These are phyloP conservation scores for Scytalopus superciliaris DNA, from an alignment of 2,113 vertebrate species.

Conservation along the genomic window DNA sequence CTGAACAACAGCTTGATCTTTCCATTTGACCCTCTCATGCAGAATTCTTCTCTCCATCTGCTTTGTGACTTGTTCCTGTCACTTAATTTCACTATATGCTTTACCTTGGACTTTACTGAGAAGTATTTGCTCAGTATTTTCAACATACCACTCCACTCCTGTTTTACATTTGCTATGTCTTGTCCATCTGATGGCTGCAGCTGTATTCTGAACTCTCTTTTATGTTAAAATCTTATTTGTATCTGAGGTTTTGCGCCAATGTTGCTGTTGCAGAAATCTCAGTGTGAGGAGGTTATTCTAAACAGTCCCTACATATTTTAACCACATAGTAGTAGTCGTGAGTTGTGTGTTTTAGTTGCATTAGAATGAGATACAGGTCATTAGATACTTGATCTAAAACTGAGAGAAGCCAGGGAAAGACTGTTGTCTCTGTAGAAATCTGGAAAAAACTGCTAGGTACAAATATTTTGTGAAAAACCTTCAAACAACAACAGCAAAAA, in stretches of 20 bases:
- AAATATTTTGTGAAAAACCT: background rate
- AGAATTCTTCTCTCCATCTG: background rate
- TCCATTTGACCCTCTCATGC: background rate
- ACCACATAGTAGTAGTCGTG: background rate
- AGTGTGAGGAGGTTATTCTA: background rate
- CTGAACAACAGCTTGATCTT: background rate
- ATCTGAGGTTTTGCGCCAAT: background rate
- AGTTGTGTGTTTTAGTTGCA: background rate
- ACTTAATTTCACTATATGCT: background rate
- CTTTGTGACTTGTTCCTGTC: background rate
- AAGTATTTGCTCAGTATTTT: background rate
- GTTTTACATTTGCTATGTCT: background rate
- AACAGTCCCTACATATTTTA: background rate
- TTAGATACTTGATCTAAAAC: background rate
- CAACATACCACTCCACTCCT: background rate
- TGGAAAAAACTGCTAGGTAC: background rate
- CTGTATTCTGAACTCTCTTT: background rate
- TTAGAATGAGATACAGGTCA: background rate
- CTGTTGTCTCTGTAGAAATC: background rate
- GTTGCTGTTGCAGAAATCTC: background rate
- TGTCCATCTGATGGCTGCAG: background rate
- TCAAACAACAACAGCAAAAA: background rate
- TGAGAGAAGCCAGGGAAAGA: background rate
- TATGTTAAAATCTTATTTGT: background rate
- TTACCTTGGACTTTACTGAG: background rate